phyloP scores from a whole-genome alignment of 2,888 invertebrate species.

The Plemyria rubiginata region DNA sequence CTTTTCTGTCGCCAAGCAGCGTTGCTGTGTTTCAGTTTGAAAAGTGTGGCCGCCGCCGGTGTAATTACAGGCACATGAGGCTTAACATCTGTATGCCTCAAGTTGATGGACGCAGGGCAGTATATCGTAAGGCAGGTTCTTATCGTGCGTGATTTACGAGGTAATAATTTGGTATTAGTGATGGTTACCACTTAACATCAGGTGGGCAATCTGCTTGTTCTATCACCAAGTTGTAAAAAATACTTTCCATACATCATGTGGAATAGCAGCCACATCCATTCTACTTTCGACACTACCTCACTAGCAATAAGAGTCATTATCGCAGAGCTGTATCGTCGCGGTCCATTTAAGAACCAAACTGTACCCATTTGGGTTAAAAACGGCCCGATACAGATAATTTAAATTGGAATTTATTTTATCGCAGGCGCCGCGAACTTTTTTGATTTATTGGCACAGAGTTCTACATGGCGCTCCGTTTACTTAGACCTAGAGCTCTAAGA shows the following conservation, averaged over 20 bases:
- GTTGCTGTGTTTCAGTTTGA: too few relatives aligned
- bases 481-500: not conserved
- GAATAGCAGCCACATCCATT: not conserved
- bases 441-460: slow-evolving; percentile 52
- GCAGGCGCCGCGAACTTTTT: slow-evolving; percentile 46
- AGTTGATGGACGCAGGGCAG: too few relatives aligned
- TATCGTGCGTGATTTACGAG: too few relatives aligned
- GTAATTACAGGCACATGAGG: too few relatives aligned
- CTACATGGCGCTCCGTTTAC: slow-evolving; percentile 43
- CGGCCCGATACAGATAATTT: slow-evolving; percentile 45
- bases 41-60: too few relatives aligned
- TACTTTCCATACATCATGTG: not conserved
- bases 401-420: slow-evolving; percentile 52
- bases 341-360: slow-evolving; percentile 32
- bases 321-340: slow-evolving; percentile 8
- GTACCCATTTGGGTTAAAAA: slow-evolving; percentile 34
- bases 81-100: too few relatives aligned
- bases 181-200: too few relatives aligned
- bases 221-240: too few relatives aligned
- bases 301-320: slow-evolving; percentile 9
- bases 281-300: not conserved
- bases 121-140: too few relatives aligned
- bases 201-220: too few relatives aligned
- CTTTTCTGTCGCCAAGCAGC: too few relatives aligned
- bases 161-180: too few relatives aligned